Evolutionary conservation across 35 echinoderm and acorn worm genomes (phyloP).

Genomic region (Acanthaster planci): DNA sequence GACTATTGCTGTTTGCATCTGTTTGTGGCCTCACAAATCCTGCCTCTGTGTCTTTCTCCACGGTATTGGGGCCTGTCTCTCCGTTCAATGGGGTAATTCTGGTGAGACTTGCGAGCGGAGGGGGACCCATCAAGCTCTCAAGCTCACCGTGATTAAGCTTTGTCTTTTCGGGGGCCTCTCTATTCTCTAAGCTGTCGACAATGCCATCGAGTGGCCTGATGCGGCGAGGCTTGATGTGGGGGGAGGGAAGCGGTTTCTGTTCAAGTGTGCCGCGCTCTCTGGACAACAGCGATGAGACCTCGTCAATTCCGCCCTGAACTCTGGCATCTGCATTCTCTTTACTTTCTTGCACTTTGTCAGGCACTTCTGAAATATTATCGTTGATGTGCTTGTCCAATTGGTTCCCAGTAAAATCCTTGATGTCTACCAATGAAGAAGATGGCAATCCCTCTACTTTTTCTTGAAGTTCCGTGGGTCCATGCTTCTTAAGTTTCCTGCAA

Average conservation of each 20-base stretch:
- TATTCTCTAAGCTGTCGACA: not conserved
- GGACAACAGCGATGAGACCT: not conserved
- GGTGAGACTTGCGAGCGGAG: too few species aligned
- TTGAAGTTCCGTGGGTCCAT: not conserved
- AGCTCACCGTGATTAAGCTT: too few species aligned
- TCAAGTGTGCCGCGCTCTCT: not conserved
- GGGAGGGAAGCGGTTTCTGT: not conserved
- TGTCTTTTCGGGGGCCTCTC: not conserved
- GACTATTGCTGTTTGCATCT: not conserved
- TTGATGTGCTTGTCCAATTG: not conserved
- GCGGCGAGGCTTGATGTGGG: slow-evolving; percentile 6
- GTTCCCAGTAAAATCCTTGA: not conserved
- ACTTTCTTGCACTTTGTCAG: not conserved
- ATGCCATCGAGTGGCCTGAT: not conserved
- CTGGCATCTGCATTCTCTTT: not conserved
- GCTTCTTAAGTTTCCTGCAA: not conserved
- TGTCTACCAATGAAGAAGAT: not conserved
- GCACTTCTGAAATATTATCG: not conserved
- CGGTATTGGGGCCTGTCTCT: too few species aligned
- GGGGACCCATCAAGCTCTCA: too few species aligned
- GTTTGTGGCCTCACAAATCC: too few species aligned
- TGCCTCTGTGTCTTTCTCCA: too few species aligned
- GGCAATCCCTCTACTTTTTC: not conserved
- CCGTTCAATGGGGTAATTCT: too few species aligned
- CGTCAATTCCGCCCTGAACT: not conserved